Evolutionary conservation across 2,888 invertebrate genomes (phyloP).

Genomic region (Argyresthia albistria): DNA sequence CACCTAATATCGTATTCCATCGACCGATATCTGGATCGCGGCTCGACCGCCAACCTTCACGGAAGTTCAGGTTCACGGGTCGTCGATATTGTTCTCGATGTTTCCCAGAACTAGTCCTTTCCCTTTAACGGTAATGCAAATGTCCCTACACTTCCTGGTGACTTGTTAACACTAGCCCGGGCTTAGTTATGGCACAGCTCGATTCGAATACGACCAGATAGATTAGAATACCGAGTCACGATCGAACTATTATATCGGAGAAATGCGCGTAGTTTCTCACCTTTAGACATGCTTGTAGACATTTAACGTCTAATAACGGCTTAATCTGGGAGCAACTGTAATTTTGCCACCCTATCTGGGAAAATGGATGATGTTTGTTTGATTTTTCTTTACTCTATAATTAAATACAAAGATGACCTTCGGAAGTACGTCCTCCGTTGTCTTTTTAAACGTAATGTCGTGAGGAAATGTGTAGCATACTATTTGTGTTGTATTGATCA

Average conservation of each 20-base stretch:
- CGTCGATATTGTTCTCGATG: neutral
- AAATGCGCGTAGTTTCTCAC: conserved; percentile 1
- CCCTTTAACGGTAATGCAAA: conserved; percentile 56
- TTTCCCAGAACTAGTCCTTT: neutral
- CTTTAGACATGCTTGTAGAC: neutral
- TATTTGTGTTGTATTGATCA: neutral
- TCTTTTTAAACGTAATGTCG: too few relatives aligned
- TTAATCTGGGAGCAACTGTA: neutral
- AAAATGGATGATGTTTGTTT: too few relatives aligned
- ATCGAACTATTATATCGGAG: conserved; percentile 31
- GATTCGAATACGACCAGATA: conserved; percentile 40
- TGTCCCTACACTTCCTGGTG: conserved; percentile 52
- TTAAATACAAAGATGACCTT: too few relatives aligned
- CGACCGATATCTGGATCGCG: too few relatives aligned
- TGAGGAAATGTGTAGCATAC: too few relatives aligned
- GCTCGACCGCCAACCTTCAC: too few relatives aligned
- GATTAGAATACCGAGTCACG: conserved; percentile 59
- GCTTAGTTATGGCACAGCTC: conserved; percentile 40
- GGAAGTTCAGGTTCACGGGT: too few relatives aligned
- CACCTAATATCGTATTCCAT: too few relatives aligned
- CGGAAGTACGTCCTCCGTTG: too few relatives aligned
- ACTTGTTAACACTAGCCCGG: conserved; percentile 42
- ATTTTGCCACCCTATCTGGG: too few relatives aligned
- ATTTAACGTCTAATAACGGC: neutral
- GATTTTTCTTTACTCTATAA: too few relatives aligned